Evolutionary conservation across 2,888 invertebrate species (phyloP), one percentile per base, ranked within the genome.

Genomic region (Idaea aversata): DNA sequence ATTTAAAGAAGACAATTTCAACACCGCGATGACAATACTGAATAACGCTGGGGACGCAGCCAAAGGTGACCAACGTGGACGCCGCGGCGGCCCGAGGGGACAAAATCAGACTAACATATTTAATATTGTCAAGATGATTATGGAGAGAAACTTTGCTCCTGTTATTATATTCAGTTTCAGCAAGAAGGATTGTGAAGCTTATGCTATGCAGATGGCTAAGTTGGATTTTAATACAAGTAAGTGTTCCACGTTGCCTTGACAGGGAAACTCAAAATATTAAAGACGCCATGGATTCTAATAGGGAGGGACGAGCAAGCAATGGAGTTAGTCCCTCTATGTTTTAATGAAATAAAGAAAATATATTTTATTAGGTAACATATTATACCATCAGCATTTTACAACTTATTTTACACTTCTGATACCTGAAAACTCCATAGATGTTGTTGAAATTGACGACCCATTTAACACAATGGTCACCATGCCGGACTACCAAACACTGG

Each of bases 141-240:
- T 99, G 98, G 99, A 99, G 83, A 94, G 98, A 34, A 98, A 98
- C 86, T 98, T 99, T 87, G 98, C 99, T 0, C 99, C 99, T 0
- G 99, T 99, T 4, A 99, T 99, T 75, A 98, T 99, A 66, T 99
- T 99, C 93, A 99, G 99, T 83, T 99, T 99, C 88, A 99, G 99
- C 80, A 98, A 99, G 84, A 99, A 99, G 83, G 99, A 99, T 76
- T 99, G 99, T 82, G 99, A 99, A 86, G 91, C 96, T 0, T 99
- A 98, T 85, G 99, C 99, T 0, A 95, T 98, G 94, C 98, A 98
- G 87, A 97, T 99, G 96, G 96, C 99, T 0, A 98, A 98, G 86
- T 90, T 99, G 75, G 99, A 99, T 90, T 98, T 99, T 81, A 99
- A 99, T 84, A 97, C 97, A 35, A 94, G 97, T 96, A 81, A 86